Evolutionary conservation across 2,113 vertebrate genomes (phyloP).

Genomic region (Pelodiscus sinensis): DNA sequence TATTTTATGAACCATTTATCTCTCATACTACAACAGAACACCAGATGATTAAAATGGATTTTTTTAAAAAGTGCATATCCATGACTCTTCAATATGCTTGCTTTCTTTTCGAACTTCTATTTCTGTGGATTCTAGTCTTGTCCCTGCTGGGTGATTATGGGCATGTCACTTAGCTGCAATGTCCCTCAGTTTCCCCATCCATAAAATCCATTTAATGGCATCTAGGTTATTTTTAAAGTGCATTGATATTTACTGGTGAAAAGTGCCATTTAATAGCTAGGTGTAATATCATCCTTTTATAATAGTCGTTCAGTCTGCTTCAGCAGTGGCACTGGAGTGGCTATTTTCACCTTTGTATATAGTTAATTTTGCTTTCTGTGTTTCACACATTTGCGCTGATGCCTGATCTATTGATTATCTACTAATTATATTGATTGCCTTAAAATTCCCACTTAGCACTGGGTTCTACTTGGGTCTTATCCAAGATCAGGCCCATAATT

Average conservation of each 20-base stretch:
- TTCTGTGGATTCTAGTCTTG: conserved; percentile 26
- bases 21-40: conserved; percentile 1
- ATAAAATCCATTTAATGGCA: neutral
- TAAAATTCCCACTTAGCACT: no score
- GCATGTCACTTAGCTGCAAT: neutral
- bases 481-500: neutral
- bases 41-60: conserved; percentile 32
- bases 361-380: neutral
- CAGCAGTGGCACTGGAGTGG: neutral
- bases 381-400: neutral
- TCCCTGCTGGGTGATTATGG: neutral
- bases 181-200: conserved; percentile 15
- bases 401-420: no score
- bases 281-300: neutral
- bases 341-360: neutral
- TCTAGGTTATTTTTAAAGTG: neutral
- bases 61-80: neutral
- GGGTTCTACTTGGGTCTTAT: neutral
- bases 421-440: no score
- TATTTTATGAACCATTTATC: conserved; percentile 44
- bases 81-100: conserved; percentile 6
- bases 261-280: neutral
- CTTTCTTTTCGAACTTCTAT: neutral
- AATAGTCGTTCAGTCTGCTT: neutral
- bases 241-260: neutral